A percentile compares a stretch with the other conserved stretches of the same genome.
phyloP scores from a whole-genome alignment of 2,888 invertebrate genomes.

The Stomorhina lunata region DNA sequence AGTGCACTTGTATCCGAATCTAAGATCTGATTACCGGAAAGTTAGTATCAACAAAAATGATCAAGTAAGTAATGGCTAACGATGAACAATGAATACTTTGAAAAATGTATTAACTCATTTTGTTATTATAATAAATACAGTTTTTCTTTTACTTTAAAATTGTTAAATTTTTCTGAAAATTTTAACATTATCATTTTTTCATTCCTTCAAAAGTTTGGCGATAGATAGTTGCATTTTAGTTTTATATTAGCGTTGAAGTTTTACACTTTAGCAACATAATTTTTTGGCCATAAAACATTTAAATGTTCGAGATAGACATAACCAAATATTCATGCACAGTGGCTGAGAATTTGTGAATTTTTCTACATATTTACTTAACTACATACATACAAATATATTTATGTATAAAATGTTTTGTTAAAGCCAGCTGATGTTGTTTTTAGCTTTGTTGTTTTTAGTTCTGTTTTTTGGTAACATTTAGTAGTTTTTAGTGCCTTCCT shows the following conservation, averaged over 20 bases:
- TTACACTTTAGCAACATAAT: conserved; percentile 57
- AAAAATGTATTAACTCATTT: no score
- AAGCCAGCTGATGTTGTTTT: conserved; percentile 24
- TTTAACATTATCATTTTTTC: no score
- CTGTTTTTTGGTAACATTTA: conserved; percentile 29
- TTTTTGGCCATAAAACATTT: conserved; percentile 49
- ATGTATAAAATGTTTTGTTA: not conserved
- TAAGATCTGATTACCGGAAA: no score
- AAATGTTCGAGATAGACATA: not conserved
- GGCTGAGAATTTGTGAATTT: not conserved
- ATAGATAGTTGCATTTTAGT: not conserved
- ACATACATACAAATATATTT: not conserved
- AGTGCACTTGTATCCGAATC: no score
- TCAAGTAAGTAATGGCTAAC: no score
- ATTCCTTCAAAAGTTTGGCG: not conserved
- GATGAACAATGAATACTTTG: no score
- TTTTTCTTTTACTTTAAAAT: not conserved
- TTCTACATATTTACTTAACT: not conserved
- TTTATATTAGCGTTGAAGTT: conserved; percentile 50
- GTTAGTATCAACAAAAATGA: no score
- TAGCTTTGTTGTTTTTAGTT: conserved; percentile 1
- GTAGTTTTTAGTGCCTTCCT: conserved; percentile 68
- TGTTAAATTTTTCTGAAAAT: not conserved
- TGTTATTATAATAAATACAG: no score
- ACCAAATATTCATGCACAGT: not conserved